Base-by-base conservation (phyloP, 2,797 vertebrate species). In the Triplophysa yarkandensis region DNA sequence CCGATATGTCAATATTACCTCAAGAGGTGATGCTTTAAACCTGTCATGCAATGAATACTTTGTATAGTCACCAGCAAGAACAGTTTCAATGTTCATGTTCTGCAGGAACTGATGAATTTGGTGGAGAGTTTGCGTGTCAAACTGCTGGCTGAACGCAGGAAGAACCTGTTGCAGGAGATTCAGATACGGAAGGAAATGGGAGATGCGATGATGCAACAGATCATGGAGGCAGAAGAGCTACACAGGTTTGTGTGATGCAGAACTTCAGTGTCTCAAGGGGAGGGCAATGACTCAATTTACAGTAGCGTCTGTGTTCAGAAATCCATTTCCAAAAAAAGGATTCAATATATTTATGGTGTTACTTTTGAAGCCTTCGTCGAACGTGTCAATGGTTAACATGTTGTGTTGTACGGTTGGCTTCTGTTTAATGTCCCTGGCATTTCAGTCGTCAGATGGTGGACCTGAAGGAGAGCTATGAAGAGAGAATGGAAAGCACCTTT, bases 161-260 rank as follows among this genome's bases (percentile, higher is more conserved):
- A 86, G 68, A 95, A 94, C 77, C 87, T 96, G 14, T 79, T 93
- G 3, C 92, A 95, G 81, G 95, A 98, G 82, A 89, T 95, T 50
- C 92, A 94, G 84, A 95, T 98, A 36, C 94, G 95, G n/a, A 93
- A 89, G 76, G 95, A 96, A 81, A 96, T 98, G 94, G 95, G 95
- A 28, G 92, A 95, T 54, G 95, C 93, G 2, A 95, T 95, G 95
- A 87, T 95, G 68, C 91, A 87, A 4, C 93, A 95, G 85, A 89
- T 96, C 75, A 81, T 94, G 86, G 93, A 95, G 83, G 92, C 92
- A 0, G 93, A 97, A 77, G 93, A 96, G 74, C 86, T 90, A 14
- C 93, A 91, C 85, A 93, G 86, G 95, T 92, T 80, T 73, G 65
- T 48, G 14, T 3, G 36, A 14, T 41, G 23, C 57, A 32, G 36